These are phyloP conservation scores for Drosophila flavopinicola DNA, from an alignment of 2,888 invertebrate species.

Conservation along the genomic window DNA sequence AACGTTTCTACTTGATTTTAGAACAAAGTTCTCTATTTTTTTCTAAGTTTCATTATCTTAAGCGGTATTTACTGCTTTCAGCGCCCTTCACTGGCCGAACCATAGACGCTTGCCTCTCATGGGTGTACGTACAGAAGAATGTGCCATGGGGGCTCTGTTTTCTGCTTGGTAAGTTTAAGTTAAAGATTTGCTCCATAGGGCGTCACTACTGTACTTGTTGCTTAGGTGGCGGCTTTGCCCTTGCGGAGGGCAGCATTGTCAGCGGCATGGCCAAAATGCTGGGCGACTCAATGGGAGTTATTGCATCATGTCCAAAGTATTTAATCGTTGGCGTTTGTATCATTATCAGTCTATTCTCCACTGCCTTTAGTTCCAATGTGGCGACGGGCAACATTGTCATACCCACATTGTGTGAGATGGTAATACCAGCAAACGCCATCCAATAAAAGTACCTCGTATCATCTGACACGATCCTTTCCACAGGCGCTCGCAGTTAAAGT, in stretches of 20 bases:
- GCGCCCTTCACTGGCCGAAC: conserved; percentile 82
- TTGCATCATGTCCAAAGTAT: conserved; percentile 86
- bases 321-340: conserved; percentile 89
- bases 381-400: conserved; percentile 94
- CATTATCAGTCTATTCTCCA: conserved; percentile 89
- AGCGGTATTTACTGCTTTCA: conserved; percentile 6
- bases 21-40: too few species aligned
- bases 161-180: conserved; percentile 87
- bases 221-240: conserved; percentile 93
- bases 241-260: conserved; percentile 92
- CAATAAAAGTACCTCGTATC: not conserved
- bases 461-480: not conserved
- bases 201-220: not conserved
- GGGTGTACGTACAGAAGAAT: conserved; percentile 91
- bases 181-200: not conserved
- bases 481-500: conserved; percentile 89
- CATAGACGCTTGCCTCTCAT: conserved; percentile 88
- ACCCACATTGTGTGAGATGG: conserved; percentile 91
- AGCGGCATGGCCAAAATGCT: conserved; percentile 91
- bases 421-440: conserved; percentile 29
- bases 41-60: not conserved
- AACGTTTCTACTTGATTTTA: too few species aligned
- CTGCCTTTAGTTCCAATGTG: conserved; percentile 91
- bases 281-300: conserved; percentile 88
- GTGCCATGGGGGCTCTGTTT: conserved; percentile 95